Evolutionary conservation across 1,140 invertebrate species (phyloP).

Genomic region (Conopomorpha cramerella): DNA sequence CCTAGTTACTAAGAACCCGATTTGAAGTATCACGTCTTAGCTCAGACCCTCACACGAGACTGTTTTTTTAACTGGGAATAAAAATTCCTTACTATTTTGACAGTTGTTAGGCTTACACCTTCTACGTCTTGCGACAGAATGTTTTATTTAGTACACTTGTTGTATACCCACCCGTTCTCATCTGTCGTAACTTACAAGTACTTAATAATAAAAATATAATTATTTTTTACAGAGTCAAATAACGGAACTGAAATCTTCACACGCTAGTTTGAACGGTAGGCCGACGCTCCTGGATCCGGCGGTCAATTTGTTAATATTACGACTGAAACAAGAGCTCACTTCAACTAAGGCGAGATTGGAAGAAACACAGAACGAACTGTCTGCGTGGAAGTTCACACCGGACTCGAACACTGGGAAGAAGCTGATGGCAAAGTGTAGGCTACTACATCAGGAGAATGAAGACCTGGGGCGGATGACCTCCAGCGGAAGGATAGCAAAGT

Average conservation of each 20-base stretch:
- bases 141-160: no score
- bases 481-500: conserved; percentile 91
- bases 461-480: conserved; percentile 95
- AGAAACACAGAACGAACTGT: conserved; percentile 96
- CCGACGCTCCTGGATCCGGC: conserved; percentile 91
- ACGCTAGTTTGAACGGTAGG: conserved; percentile 74
- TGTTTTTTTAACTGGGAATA: no score
- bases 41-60: no score
- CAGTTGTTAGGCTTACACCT: no score
- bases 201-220: no score
- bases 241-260: conserved; percentile 83
- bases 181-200: no score
- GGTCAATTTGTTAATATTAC: conserved; percentile 92
- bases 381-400: conserved; percentile 98
- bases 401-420: conserved; percentile 98
- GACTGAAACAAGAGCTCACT: conserved; percentile 89
- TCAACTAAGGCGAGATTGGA: conserved; percentile 89
- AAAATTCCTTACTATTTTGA: no score
- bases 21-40: no score
- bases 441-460: conserved; percentile 98
- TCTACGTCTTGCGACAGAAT: no score
- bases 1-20: no score
- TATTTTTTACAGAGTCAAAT: conserved; percentile 90
- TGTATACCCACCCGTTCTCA: no score
- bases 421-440: conserved; percentile 95